A percentile compares a stretch with the other conserved stretches of the same genome.
These are phyloP conservation scores for Trachelus troglodyta DNA, from an alignment of 2,888 invertebrate genomes.

Conservation along the genomic window DNA sequence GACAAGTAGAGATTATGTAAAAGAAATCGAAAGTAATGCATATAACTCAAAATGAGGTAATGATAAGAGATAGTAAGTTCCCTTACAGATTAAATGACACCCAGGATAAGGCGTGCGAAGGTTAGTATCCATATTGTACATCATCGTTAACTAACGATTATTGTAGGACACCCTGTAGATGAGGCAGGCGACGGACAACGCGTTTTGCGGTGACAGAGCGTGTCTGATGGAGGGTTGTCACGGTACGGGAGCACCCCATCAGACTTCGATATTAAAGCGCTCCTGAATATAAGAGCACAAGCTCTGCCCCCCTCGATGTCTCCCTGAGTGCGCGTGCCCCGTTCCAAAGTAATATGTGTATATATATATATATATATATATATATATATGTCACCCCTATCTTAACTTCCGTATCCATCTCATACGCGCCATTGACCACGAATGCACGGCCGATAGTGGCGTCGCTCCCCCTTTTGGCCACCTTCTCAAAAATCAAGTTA, in stretches of 20 bases:
- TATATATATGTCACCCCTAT: constrained; percentile 29
- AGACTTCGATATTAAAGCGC: constrained; percentile 61
- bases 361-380: constrained; percentile 13
- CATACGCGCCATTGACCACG: constrained; percentile 67
- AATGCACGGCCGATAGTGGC: constrained; percentile 56
- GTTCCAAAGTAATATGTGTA: constrained; percentile 15
- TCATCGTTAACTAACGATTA: background rate
- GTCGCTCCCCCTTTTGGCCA: constrained; percentile 15
- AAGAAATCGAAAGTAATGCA: background rate
- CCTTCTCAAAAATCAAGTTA: constrained; percentile 63
- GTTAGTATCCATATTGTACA: background rate
- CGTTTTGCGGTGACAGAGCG: constrained; percentile 63
- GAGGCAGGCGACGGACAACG: constrained; percentile 49
- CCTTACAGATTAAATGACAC: background rate
- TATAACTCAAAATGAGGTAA: background rate
- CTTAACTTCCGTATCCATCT: constrained; percentile 67
- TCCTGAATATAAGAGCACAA: constrained; percentile 61
- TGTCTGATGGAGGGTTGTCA: constrained; percentile 65
- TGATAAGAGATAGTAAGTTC: background rate
- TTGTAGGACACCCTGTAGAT: constrained; percentile 46
- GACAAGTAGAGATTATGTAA: background rate
- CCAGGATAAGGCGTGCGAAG: background rate
- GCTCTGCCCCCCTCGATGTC: constrained; percentile 30
- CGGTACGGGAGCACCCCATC: constrained; percentile 58
- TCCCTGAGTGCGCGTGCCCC: constrained; percentile 2